Conservation (phyloP, 2,888 invertebrate genomes). For the Caenorhabditis sp. region DNA sequence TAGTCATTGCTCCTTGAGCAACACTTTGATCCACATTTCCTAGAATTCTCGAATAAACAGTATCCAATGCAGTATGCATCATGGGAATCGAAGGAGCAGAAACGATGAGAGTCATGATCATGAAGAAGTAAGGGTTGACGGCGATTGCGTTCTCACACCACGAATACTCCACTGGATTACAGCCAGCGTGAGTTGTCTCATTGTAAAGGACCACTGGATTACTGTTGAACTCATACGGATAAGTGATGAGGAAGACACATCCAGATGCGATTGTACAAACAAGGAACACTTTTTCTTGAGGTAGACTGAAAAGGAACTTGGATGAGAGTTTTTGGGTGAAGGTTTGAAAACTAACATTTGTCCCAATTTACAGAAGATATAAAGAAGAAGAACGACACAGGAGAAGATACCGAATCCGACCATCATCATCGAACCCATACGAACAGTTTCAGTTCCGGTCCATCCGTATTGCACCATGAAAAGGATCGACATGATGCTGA, state of each 20-base stretch:
- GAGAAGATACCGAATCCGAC: constrained; percentile 56
- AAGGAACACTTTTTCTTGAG: constrained; percentile 58
- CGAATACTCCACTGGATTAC: constrained; percentile 60
- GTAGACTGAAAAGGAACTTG: constrained; percentile 40
- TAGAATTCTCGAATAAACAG: constrained; percentile 70
- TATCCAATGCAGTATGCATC: constrained; percentile 65
- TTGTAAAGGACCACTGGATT: constrained; percentile 54
- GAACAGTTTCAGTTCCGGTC: constrained; percentile 63
- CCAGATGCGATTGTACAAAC: constrained; percentile 45
- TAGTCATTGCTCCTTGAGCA: constrained; percentile 70
- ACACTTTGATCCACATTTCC: constrained; percentile 72
- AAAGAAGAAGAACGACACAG: constrained; percentile 44
- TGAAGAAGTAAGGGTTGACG: constrained; percentile 59
- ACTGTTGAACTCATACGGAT: constrained; percentile 57
- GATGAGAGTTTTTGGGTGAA: not conserved
- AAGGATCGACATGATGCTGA: constrained; percentile 60
- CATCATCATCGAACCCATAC: constrained; percentile 53
- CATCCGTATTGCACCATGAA: constrained; percentile 68
- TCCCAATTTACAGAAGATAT: constrained; percentile 63
- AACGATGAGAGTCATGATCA: constrained; percentile 24
- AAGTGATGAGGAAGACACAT: constrained; percentile 57
- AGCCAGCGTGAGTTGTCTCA: constrained; percentile 66
- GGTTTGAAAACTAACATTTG: constrained; percentile 40
- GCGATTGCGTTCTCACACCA: constrained; percentile 64
- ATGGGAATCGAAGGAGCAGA: constrained; percentile 62